Conservation (phyloP, 1,140 invertebrate species). For the Macrocentrus cingulum region DNA sequence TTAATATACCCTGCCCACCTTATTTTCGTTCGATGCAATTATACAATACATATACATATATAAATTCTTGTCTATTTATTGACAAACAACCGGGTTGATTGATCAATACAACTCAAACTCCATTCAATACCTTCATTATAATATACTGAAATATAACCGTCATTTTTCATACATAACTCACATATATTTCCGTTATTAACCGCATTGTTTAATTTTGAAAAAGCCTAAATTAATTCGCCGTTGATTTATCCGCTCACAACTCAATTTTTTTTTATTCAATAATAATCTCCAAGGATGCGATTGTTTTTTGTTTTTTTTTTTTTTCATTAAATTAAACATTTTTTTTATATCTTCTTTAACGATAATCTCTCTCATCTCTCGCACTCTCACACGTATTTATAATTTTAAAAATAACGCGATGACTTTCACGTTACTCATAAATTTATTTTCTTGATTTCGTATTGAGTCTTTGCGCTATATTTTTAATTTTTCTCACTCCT, state of each 20-base stretch:
- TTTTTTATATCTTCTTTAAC: background rate
- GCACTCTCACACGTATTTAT: background rate
- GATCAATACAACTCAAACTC: background rate
- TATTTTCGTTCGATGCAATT: constrained; percentile 16
- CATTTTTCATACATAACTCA: background rate
- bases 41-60: too few relatives aligned
- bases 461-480: background rate
- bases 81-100: constrained; percentile 13
- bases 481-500: background rate
- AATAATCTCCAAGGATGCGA: too few relatives aligned
- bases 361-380: background rate
- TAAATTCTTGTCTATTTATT: constrained; percentile 15
- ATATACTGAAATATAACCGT: too few relatives aligned
- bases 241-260: too few relatives aligned
- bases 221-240: constrained; percentile 13
- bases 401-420: too few relatives aligned
- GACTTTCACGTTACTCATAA: too few relatives aligned
- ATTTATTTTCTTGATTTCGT: background rate
- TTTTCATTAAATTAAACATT: background rate
- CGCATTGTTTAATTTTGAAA: constrained; percentile 2
- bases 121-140: background rate
- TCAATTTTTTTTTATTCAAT: too few relatives aligned
- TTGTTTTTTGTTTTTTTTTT: constrained; percentile 1
- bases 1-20: constrained; percentile 1
- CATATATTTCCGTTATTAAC: background rate